These are phyloP conservation scores for Amphipoea lucens DNA, from an alignment of 2,888 invertebrate genomes.

Conservation along the genomic window DNA sequence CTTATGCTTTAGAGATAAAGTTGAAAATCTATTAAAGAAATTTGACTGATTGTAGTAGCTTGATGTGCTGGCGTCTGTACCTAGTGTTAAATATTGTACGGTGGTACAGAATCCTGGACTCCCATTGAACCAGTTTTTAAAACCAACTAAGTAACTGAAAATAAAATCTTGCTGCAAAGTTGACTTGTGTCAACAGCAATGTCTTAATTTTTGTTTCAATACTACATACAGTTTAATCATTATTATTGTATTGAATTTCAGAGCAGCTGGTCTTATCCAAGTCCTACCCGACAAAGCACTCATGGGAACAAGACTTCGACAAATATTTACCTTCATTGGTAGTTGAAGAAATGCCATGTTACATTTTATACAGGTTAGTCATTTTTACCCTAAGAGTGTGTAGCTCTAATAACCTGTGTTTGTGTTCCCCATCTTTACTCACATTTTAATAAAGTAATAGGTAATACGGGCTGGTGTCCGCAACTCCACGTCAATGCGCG, in stretches of 20 bases:
- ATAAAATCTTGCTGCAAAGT: neutral
- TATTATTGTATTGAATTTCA: slow-evolving; percentile 78
- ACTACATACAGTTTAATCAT: neutral
- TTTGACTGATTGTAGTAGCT: no score
- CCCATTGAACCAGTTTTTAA: no score
- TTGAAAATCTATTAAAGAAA: no score
- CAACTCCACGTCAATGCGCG: no score
- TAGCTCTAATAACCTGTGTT: neutral
- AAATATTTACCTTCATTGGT: slow-evolving; percentile 93
- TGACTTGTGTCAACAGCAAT: neutral
- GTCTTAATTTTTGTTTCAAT: neutral
- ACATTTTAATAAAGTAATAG: neutral
- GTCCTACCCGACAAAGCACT: slow-evolving; percentile 92
- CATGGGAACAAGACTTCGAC: slow-evolving; percentile 97
- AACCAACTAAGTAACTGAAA: neutral
- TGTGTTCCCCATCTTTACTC: neutral
- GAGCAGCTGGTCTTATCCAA: slow-evolving; percentile 94
- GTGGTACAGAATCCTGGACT: no score
- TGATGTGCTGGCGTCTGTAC: no score
- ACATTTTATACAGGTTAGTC: slow-evolving; percentile 94
- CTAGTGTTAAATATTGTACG: no score
- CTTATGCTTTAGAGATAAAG: no score
- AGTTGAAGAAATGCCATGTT: slow-evolving; percentile 96
- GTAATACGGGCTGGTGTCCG: no score
- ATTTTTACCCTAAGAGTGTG: neutral